These are phyloP conservation scores for Sebastes oblongus DNA, from an alignment of 2,797 vertebrate genomes.

Conservation along the genomic window DNA sequence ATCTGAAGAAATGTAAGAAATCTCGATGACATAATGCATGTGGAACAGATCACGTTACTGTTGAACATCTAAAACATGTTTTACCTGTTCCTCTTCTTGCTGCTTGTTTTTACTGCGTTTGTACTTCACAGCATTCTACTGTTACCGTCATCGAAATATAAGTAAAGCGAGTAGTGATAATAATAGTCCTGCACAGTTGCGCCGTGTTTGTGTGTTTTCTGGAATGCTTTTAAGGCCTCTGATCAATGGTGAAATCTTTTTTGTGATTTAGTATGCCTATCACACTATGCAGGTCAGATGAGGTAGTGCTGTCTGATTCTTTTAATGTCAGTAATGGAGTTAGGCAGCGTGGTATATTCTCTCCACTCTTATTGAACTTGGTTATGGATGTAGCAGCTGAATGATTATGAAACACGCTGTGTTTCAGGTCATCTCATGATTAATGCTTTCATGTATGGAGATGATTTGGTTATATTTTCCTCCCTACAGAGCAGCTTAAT, in stretches of 20 bases:
- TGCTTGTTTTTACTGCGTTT: not conserved
- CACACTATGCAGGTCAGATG: not conserved
- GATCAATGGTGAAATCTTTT: not conserved
- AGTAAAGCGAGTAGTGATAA: not conserved
- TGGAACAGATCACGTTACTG: not conserved
- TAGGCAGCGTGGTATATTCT: not conserved
- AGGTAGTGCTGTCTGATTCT: not conserved
- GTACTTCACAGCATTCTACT: not conserved
- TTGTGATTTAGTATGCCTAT: not conserved
- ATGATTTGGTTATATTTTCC: not conserved
- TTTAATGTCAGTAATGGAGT: not conserved
- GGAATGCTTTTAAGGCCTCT: not conserved
- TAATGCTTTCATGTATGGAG: not conserved
- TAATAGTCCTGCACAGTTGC: not conserved
- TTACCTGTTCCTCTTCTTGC: not conserved
- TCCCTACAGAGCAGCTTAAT: not conserved
- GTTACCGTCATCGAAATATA: not conserved
- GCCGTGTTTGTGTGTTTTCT: not conserved
- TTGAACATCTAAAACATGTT: not conserved
- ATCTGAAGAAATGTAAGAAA: not conserved
- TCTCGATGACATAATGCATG: not conserved
- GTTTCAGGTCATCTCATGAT: not conserved
- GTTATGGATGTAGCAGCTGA: not conserved
- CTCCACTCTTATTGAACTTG: not conserved
- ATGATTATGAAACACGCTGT: not conserved